Base-by-base conservation (phyloP, 2,113 vertebrate species). In the Sclerurus mexicanus region DNA sequence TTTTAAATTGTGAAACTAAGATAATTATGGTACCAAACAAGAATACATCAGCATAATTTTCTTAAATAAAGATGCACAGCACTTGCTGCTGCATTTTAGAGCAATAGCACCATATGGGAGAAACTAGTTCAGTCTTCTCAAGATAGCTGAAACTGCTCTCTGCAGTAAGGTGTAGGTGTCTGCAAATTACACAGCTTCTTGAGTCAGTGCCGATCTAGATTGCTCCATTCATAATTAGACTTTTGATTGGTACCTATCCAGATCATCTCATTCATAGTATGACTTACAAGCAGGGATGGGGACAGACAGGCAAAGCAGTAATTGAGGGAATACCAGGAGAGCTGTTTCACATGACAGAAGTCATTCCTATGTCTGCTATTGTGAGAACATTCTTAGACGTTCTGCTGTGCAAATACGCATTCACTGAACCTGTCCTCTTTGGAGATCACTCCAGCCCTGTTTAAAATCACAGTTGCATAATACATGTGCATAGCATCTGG, bases 171-270 rank as follows among this genome's bases (percentile, higher is more conserved):
- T 97, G 96, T 96, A 95, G 93, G 91, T 96, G 95, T 94, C 76
- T 96, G 95, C 79, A 96, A 93, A 97, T 97, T 95, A 95, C 89
- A 96, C 90, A 90, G 94, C 92, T 94, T 94, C 92, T 92, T 94
- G 92, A 96, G 92, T 94, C 89, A 91, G 86, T 47, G 80, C 55
- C 23, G 44, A 85, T 97, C 59, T 96, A 86, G 84, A 94, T 63
- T 88, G 76, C 77, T 82, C 81, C 96, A 96, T 95, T 97, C 92
- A 96, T 95, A 95, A 96, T 84, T 81, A 93, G 90, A 85, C 77
- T 96, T 97, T 85, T 97, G 96, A 97, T 90, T 97, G 92, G 94
- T 95, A 96, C 90, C 76, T 96, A 97, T 97, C 92, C 92, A 91
- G 85, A 92, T 96, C 72, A 95, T 83, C 80, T 92, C 95, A 93